phyloP scores from a whole-genome alignment of 1,140 invertebrate genomes.

The Brachionus asplanchnoidis region DNA sequence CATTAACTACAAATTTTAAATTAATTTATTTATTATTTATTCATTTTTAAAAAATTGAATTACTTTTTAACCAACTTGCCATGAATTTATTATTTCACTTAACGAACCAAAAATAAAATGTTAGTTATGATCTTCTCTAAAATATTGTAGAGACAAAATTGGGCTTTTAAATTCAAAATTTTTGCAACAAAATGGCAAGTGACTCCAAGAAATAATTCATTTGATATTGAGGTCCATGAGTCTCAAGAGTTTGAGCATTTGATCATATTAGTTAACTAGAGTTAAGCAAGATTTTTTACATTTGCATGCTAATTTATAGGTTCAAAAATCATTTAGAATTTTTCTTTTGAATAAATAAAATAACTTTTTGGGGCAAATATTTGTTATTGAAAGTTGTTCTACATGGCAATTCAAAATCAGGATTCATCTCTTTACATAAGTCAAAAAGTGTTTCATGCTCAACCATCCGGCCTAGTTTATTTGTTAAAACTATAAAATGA shows the following conservation, averaged over 20 bases:
- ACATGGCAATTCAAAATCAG: neutral
- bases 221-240: neutral
- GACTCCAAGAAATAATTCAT: neutral
- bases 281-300: neutral
- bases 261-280: neutral
- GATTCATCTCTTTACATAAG: neutral
- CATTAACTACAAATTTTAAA: neutral
- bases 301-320: neutral
- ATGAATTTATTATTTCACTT: constrained; percentile 5
- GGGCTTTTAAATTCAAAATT: neutral
- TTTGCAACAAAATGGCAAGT: neutral
- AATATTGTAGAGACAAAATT: neutral
- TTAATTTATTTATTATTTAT: neutral
- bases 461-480: neutral
- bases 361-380: neutral
- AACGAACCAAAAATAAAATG: constrained; percentile 2
- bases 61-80: neutral
- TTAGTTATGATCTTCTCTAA: neutral
- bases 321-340: neutral
- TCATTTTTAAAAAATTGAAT: neutral
- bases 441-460: neutral
- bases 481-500: neutral
- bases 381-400: neutral
- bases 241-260: neutral
- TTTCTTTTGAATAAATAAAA: neutral